Conservation (phyloP, 2,888 invertebrate genomes). For the Euplagia quadripunctaria region DNA sequence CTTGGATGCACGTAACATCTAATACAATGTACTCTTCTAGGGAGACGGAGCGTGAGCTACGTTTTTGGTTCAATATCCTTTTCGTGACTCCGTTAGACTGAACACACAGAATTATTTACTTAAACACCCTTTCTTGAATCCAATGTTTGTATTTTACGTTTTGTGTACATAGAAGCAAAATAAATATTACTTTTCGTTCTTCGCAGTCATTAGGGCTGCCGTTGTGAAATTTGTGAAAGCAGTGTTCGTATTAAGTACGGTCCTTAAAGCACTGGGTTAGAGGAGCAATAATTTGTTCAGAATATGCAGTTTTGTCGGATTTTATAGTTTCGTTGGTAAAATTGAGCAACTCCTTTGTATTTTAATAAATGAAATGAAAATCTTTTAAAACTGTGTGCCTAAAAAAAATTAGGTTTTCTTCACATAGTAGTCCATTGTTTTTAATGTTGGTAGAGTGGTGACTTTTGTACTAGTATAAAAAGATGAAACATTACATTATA, state of each 20-base stretch:
- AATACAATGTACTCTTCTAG: background rate
- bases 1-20: background rate
- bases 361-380: background rate
- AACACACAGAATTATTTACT: slow-evolving; percentile 1
- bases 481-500: too few species aligned
- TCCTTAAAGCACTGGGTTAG: slow-evolving; percentile 29
- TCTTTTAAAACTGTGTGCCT: background rate
- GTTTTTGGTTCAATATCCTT: background rate
- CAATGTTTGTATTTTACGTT: background rate
- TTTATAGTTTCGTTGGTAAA: background rate
- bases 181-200: slow-evolving; percentile 22
- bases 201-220: slow-evolving; percentile 41
- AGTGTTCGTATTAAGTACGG: slow-evolving; percentile 23
- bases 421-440: too few species aligned
- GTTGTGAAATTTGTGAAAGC: slow-evolving; percentile 34
- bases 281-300: slow-evolving; percentile 41
- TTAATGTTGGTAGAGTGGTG: too few species aligned
- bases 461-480: too few species aligned
- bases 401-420: background rate
- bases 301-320: slow-evolving; percentile 30
- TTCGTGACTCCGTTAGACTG: background rate
- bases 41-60: background rate
- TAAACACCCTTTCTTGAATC: background rate
- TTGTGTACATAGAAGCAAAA: background rate
- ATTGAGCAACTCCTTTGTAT: background rate